phyloP scores from a whole-genome alignment of 1,140 invertebrate species.

The Drosophila ananassae region DNA sequence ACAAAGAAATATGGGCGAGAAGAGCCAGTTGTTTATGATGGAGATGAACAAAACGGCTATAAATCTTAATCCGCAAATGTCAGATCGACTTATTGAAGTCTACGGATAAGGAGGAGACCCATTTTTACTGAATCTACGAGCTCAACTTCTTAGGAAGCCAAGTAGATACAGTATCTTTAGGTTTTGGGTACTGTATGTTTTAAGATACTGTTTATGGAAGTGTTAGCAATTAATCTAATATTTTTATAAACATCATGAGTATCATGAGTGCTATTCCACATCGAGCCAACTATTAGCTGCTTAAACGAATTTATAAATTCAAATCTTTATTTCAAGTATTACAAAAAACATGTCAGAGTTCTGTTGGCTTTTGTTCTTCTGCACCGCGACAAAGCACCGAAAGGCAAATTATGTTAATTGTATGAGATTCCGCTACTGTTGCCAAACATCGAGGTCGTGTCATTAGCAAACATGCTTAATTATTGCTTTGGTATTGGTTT shows the following conservation, averaged over 20 bases:
- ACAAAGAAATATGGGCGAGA: constrained; percentile 46
- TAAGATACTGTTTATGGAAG: no score
- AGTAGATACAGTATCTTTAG: not conserved
- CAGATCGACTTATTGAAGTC: constrained; percentile 37
- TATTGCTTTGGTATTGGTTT: constrained; percentile 48
- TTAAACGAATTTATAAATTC: constrained; percentile 4
- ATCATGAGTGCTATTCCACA: not conserved
- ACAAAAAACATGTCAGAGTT: not conserved
- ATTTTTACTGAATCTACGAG: constrained; percentile 15
- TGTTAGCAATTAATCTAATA: no score
- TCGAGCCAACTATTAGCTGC: not conserved
- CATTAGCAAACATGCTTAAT: constrained; percentile 60
- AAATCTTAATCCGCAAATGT: constrained; percentile 43
- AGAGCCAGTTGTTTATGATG: constrained; percentile 42
- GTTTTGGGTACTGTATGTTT: not conserved
- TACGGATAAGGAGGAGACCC: constrained; percentile 14
- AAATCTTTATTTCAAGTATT: constrained; percentile 9
- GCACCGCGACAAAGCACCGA: constrained; percentile 17
- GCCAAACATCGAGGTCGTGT: constrained; percentile 35
- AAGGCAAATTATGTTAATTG: constrained; percentile 62
- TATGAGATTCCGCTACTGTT: constrained; percentile 58
- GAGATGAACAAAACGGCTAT: constrained; percentile 41
- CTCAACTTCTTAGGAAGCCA: constrained; percentile 4
- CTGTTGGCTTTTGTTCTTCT: not conserved
- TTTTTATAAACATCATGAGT: not conserved